Base-by-base conservation (phyloP, 2,888 invertebrate genomes). In the Rhynchonema sp. region DNA sequence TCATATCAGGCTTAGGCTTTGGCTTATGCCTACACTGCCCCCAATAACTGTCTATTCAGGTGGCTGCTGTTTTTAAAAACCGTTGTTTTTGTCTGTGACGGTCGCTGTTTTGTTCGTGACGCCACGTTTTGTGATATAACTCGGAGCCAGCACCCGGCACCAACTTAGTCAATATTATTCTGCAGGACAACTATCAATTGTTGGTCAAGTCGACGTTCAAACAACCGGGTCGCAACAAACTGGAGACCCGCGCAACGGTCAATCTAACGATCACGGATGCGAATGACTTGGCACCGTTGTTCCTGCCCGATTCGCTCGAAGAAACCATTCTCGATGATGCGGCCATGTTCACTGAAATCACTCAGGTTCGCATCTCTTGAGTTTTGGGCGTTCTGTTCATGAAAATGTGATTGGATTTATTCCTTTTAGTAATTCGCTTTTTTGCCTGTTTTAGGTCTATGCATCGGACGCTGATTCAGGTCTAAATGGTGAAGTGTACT, bases 401-500 rank as follows among this genome's bases (percentile, higher is more conserved):
- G n/a, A n/a, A n/a, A n/a, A n/a, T n/a, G n/a, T n/a, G n/a, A n/a
- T n/a, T n/a, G n/a, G n/a, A n/a, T n/a, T n/a, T 46, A 20, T 20
- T 20, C n/a, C n/a, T 46, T 46, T 46, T 46, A n/a, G 20, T 20
- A 20, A n/a, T n/a, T n/a, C n/a, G n/a, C n/a, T n/a, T n/a, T n/a
- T n/a, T n/a, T 74, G 3, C 70, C 70, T 63, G n/a, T n/a, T n/a
- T n/a, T n/a, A n/a, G n/a, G 77, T 80, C 20, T 74, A 82, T 46
- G 96, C 94, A 0, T 90, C 89, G 70, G 96, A 98, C 76, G 92
- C 96, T 2, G 96, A 98, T 75, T 79, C 87, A 46, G 96, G 94
- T 1, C 80, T 88, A 68, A 96, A 96, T 75, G 91, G 92, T 1
- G 90, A 94, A 78, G 87, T 96, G 67, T 94, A 94, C 77, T 96